These are phyloP conservation scores for Nomada ferruginata DNA, from an alignment of 2,888 invertebrate genomes.

Conservation along the genomic window DNA sequence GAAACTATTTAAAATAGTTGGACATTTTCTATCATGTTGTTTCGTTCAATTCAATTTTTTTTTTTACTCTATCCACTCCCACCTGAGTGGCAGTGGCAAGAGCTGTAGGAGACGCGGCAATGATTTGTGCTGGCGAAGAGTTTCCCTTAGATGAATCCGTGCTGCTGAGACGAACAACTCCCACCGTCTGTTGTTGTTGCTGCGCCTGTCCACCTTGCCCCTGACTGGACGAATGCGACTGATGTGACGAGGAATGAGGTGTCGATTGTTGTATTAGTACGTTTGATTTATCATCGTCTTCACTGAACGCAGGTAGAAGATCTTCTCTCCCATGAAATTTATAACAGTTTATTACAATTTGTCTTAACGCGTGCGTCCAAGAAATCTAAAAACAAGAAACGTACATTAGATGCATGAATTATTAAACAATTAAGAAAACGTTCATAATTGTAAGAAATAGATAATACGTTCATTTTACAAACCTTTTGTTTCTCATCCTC, in stretches of 20 bases:
- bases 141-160: slow-evolving; percentile 84
- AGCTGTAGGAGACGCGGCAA: slow-evolving; percentile 82
- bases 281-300: slow-evolving; percentile 93
- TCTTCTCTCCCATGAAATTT: slow-evolving; percentile 98
- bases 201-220: slow-evolving; percentile 77
- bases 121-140: slow-evolving; percentile 83
- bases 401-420: not conserved
- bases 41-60: slow-evolving; percentile 54
- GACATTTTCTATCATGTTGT: slow-evolving; percentile 39
- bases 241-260: slow-evolving; percentile 79
- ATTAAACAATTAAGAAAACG: not conserved
- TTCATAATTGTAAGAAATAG: not conserved
- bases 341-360: slow-evolving; percentile 99
- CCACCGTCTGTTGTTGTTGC: slow-evolving; percentile 83
- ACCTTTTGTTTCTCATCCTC: slow-evolving; percentile 99
- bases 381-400: slow-evolving; percentile 94
- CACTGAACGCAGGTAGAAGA: slow-evolving; percentile 96
- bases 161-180: slow-evolving; percentile 82
- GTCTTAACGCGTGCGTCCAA: slow-evolving; percentile 98
- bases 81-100: slow-evolving; percentile 83
- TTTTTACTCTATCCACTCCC: slow-evolving; percentile 79
- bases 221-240: slow-evolving; percentile 76
- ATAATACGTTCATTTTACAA: slow-evolving; percentile 6
- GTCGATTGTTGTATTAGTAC: slow-evolving; percentile 86
- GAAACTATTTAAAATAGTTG: not conserved